Evolutionary conservation across 2,888 invertebrate species (phyloP).

Genomic region (Chorisops tibialis): DNA sequence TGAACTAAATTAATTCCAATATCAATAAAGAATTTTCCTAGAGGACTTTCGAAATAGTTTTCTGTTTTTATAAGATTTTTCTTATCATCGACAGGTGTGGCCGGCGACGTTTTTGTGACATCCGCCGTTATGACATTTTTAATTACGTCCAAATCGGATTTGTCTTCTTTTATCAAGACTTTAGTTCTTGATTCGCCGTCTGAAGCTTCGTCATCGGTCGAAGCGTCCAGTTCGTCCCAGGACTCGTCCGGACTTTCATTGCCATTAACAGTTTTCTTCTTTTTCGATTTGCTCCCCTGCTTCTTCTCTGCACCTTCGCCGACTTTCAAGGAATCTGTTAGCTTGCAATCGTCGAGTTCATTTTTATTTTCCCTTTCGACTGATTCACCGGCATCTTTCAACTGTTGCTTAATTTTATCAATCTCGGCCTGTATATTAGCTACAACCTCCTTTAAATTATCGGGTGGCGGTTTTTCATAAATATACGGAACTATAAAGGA

Average conservation of each 20-base stretch:
- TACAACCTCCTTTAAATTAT: constrained; percentile 72
- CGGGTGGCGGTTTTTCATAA: constrained; percentile 82
- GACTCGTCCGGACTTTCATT: constrained; percentile 58
- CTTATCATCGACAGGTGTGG: constrained; percentile 37
- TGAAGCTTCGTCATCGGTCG: constrained; percentile 53
- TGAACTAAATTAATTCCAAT: constrained; percentile 88
- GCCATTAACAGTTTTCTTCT: constrained; percentile 38
- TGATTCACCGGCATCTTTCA: constrained; percentile 55
- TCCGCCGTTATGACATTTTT: constrained; percentile 53
- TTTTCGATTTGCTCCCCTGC: constrained; percentile 43
- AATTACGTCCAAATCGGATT: constrained; percentile 56
- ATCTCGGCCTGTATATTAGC: constrained; percentile 62
- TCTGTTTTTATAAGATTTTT: constrained; percentile 33
- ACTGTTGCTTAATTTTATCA: constrained; percentile 59
- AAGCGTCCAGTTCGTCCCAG: constrained; percentile 57
- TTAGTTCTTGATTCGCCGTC: constrained; percentile 52
- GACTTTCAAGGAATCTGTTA: constrained; percentile 35
- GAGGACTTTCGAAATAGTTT: constrained; percentile 79
- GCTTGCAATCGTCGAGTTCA: constrained; percentile 38
- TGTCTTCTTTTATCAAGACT: constrained; percentile 57
- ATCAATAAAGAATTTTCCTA: constrained; percentile 88
- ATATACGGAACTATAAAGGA: constrained; percentile 92
- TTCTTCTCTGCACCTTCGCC: constrained; percentile 42
- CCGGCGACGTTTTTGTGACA: constrained; percentile 42
- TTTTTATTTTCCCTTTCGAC: constrained; percentile 49